Evolutionary conservation across 2,797 vertebrate genomes (phyloP).

Genomic region (Sebastes cheni): DNA sequence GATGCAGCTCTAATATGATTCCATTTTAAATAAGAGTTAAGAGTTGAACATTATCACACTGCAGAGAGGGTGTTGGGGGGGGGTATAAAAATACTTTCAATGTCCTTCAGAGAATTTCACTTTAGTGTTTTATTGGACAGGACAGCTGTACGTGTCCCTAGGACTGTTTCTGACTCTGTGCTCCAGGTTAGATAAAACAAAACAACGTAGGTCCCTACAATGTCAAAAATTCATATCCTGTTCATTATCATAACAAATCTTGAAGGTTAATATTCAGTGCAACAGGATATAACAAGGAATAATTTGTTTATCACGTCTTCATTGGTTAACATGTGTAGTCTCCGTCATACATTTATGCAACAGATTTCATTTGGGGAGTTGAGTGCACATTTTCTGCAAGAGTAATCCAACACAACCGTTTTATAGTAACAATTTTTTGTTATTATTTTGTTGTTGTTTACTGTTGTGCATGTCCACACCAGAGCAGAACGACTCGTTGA

Average conservation of each 20-base stretch:
- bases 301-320: neutral
- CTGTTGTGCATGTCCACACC: constrained; percentile 1
- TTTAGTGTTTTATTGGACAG: neutral
- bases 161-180: neutral
- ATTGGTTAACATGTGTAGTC: neutral
- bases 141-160: neutral
- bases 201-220: neutral
- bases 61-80: neutral
- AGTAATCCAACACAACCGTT: neutral
- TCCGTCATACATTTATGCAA: neutral
- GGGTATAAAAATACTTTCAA: neutral
- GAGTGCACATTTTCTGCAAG: neutral
- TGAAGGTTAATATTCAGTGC: neutral
- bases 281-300: neutral
- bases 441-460: neutral
- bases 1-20: neutral
- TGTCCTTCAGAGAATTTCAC: neutral
- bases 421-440: neutral
- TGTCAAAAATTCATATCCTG: neutral
- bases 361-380: neutral
- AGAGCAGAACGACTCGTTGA: neutral
- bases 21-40: neutral
- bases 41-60: neutral
- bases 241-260: neutral
- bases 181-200: neutral